A percentile compares a stretch with the other conserved stretches of the same genome.
Evolutionary conservation across 2,113 vertebrate species (phyloP).

Genomic region (Podilymbus podiceps): DNA sequence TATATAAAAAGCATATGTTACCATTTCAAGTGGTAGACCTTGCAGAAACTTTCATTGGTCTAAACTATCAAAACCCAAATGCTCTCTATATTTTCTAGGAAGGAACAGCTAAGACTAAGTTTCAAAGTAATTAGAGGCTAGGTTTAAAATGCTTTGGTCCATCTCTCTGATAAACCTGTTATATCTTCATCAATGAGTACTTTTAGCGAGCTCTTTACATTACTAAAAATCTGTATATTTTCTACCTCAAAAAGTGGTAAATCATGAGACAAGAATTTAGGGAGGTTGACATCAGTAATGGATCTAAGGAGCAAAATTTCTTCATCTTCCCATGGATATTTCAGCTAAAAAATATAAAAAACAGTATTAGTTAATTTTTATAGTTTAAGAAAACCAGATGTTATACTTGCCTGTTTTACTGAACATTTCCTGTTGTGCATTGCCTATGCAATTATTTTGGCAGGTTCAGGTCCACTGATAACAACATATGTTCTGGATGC

Average conservation of each 20-base stretch:
- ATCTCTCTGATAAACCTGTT: neutral
- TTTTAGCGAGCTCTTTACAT: neutral
- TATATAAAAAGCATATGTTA: neutral
- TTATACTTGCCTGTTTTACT: neutral
- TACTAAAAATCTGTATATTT: neutral
- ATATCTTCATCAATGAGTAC: neutral
- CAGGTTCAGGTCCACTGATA: neutral
- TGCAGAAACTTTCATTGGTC: neutral
- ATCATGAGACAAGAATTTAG: constrained; percentile 90
- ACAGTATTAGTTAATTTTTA: neutral
- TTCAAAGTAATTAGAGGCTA: neutral
- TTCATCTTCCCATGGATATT: constrained; percentile 88
- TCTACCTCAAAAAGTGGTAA: constrained; percentile 90
- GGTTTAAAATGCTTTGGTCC: neutral
- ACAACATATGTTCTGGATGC: neutral
- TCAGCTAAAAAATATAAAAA: constrained; percentile 70
- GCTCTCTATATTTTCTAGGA: neutral
- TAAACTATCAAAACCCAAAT: neutral
- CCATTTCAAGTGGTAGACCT: neutral
- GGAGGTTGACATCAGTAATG: constrained; percentile 91
- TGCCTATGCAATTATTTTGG: neutral
- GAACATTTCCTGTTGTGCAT: neutral
- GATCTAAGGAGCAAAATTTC: constrained; percentile 88
- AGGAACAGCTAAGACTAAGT: neutral
- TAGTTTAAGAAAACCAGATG: neutral